Base-by-base conservation (phyloP, 2,113 vertebrate species). In the Oriolus oriolus region DNA sequence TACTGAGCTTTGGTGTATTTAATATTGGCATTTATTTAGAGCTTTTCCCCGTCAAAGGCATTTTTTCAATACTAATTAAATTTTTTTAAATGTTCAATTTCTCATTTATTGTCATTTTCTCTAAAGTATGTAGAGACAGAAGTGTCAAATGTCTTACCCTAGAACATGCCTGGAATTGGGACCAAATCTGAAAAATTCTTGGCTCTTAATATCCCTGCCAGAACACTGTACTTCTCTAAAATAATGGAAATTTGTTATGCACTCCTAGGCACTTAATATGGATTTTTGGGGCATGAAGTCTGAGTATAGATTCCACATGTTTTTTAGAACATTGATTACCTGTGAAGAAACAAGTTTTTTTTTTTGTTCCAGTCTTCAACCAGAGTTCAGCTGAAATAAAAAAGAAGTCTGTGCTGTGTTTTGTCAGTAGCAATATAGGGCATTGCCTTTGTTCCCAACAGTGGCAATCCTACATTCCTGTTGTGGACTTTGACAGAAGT, bases 31-130 rank as follows among this genome's bases (percentile, higher is more conserved):
- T 87, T 87, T 88, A 26, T 88, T 85, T 79, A 59, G 28, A 83
- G 13, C 5, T 42, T 71, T 90, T 82, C 33, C 16, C 6, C 16
- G 66, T 82, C 60, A 78, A 82, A 87, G 22, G 5, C 15, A n/a
- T 84, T 61, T 87, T 94, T 89, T 54, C 84, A 74, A 5, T 74
- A 57, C 4, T 78, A 70, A 78, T 84, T 77, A 41, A 81, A 84
- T 45, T 31, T 41, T 75, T 13, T 73, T 59, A 44, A 15, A 24
- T 0, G 0, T 45, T 64, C 0, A 4, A 5, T 87, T 95, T 91
- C 31, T 87, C n/a, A 81, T 94, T 93, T 81, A 49, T 73, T 0
- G 0, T 65, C 16, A 49, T 74, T 86, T 83, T 89, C 59, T 84
- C 31, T 45, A 45, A 91, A 74, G 77, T 45, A 20, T 45, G 73